Percentiles rank a stretch among this genome's conserved stretches.
These are phyloP conservation scores for Drosophila stalkeri DNA, from an alignment of 2,888 invertebrate genomes.

Conservation along the genomic window DNA sequence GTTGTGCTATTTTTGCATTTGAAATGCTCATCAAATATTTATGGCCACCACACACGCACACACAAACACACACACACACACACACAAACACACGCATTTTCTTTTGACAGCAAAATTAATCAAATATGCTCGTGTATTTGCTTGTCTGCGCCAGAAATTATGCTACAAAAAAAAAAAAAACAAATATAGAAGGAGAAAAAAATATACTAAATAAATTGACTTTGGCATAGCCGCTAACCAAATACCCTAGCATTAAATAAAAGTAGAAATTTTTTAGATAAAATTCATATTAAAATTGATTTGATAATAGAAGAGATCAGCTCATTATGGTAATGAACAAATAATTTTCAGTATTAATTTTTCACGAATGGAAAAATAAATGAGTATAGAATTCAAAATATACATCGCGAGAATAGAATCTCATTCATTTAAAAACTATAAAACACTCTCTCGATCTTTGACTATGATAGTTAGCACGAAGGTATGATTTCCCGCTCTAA, in stretches of 20 bases:
- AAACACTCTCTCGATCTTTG: neutral
- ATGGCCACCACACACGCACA: constrained; percentile 26
- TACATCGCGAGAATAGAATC: too few species aligned
- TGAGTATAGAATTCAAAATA: too few species aligned
- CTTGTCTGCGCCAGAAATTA: constrained; percentile 64
- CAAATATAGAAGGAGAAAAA: neutral
- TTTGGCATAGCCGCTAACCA: neutral
- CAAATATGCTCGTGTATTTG: constrained; percentile 57
- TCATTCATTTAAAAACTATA: neutral
- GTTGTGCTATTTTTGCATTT: constrained; percentile 34
- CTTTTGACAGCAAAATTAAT: constrained; percentile 49
- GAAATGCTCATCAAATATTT: constrained; percentile 53
- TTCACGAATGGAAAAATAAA: too few species aligned
- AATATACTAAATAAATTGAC: neutral
- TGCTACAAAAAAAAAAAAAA: constrained; percentile 43
- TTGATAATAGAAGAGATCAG: neutral
- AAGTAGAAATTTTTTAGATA: rapidly evolving
- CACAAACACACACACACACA: constrained; percentile 13
- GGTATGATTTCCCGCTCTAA: neutral
- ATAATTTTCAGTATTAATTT: too few species aligned
- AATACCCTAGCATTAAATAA: constrained; percentile 1
- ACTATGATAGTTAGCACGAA: neutral
- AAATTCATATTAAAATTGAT: neutral
- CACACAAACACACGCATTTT: constrained; percentile 22
- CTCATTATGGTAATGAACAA: too few species aligned